Evolutionary conservation across 2,888 invertebrate species (phyloP), one percentile per base, ranked within the genome.

Genomic region (Mythimna lalbum): DNA sequence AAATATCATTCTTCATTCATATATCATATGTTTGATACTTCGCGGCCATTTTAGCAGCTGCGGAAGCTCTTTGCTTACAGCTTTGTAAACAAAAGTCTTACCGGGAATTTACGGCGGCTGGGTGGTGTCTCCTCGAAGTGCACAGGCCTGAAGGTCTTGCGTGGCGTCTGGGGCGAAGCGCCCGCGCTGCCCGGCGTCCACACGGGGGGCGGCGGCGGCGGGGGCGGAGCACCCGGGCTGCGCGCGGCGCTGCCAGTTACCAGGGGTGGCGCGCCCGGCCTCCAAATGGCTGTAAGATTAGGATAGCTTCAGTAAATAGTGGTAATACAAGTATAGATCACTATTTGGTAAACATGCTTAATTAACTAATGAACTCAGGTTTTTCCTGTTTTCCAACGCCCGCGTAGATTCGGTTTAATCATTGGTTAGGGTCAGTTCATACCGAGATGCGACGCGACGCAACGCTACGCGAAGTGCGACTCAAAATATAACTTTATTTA

Each of bases 71-170:
- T 9, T 39, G 39, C 39, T 9, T 43, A 17, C 14, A 27, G n/a
- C 3, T 14, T 62, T 47, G n/a, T 47, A 21, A 52, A 53, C 7
- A 55, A 9, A 62, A 47, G 55, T 72, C 90, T 86, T 82, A 94
- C 95, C 83, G 85, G 89, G 81, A 94, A 94, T 90, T 95, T 95
- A 84, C 95, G 91, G 84, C 93, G 90, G 78, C 90, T 85, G 80
- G 95, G 95, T 60, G 95, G 95, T 23, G 95, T 94, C 63, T 95
- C 95, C 75, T 95, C 95, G 87, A 95, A 93, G 87, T 96, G 97
- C 61, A 98, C 97, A 7, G 98, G 98, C 77, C 98, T 97, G 95
- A 98, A 98, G 90, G 97, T 97, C 93, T 98, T 98, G 84, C 98
- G 96, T 82, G 97, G 97, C 39, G 97, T 94, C 65, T 96, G 96